Conservation (phyloP, 2,797 vertebrate species). For the Chaenodraco wilsoni region DNA sequence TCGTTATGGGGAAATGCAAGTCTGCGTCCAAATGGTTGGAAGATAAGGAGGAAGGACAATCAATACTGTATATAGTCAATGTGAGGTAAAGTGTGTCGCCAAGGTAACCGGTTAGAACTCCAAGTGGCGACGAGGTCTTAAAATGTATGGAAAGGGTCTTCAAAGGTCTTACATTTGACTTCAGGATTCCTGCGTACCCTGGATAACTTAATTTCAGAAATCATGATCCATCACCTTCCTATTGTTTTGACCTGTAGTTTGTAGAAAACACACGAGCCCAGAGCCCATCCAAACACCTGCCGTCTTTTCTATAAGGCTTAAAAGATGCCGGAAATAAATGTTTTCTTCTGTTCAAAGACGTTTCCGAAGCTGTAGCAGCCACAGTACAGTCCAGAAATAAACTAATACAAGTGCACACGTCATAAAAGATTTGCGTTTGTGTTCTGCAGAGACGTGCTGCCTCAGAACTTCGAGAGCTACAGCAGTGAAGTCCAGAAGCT, state of each 20-base stretch:
- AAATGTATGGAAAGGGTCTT: too few species aligned
- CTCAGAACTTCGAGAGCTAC: conserved; percentile 95
- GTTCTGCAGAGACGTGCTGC: conserved; percentile 90
- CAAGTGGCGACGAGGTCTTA: too few species aligned
- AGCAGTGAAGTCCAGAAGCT: conserved; percentile 92
- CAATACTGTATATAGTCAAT: too few species aligned
- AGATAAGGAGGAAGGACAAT: too few species aligned
- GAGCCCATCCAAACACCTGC: not conserved
- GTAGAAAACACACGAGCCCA: not conserved
- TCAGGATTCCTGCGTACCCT: too few species aligned
- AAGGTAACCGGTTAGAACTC: too few species aligned
- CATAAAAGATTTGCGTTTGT: not conserved
- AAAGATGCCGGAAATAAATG: not conserved
- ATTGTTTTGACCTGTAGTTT: not conserved
- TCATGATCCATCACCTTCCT: not conserved
- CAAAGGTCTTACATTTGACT: too few species aligned
- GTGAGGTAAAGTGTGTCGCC: too few species aligned
- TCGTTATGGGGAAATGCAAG: too few species aligned
- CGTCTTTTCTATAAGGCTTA: not conserved
- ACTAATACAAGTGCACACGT: not conserved
- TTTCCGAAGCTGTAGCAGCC: not conserved
- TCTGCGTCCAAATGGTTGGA: too few species aligned
- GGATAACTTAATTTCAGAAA: not conserved
- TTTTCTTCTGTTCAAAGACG: not conserved
- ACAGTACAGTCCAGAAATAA: not conserved